phyloP scores from a whole-genome alignment of 2,797 vertebrate species.

The Choloepus didactylus region DNA sequence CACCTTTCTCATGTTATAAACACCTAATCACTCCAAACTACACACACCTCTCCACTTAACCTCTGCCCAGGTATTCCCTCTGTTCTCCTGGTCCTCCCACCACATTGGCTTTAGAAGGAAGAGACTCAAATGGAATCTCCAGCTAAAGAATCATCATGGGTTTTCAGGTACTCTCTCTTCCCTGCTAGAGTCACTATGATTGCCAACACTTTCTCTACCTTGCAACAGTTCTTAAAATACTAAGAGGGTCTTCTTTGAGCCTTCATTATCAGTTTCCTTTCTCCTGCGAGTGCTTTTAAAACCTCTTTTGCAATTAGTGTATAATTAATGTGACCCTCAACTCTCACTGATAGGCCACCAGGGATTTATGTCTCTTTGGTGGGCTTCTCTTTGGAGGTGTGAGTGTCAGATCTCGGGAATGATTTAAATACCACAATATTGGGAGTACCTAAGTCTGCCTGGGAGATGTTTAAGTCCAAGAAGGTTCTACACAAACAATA shows the following conservation, averaged over 20 bases:
- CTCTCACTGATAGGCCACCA: not conserved
- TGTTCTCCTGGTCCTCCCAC: not conserved
- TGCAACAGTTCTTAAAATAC: not conserved
- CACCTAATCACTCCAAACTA: not conserved
- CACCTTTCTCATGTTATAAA: not conserved
- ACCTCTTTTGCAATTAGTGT: not conserved
- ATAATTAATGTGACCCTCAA: not conserved
- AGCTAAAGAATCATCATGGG: not conserved
- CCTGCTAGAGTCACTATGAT: not conserved
- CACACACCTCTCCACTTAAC: not conserved
- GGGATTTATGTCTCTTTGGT: not conserved
- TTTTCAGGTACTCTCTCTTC: not conserved
- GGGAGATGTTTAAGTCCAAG: not conserved
- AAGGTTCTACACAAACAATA: not conserved
- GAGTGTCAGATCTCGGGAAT: not conserved
- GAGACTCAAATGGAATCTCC: not conserved
- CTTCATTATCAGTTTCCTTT: not conserved
- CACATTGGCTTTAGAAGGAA: not conserved
- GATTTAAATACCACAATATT: not conserved
- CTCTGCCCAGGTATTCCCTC: not conserved
- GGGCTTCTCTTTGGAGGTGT: not conserved
- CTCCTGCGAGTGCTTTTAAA: not conserved
- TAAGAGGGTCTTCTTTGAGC: not conserved
- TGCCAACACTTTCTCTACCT: no score
- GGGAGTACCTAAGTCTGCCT: not conserved